phyloP scores from a whole-genome alignment of 2,888 invertebrate genomes.

The Scaeva pyrastri region DNA sequence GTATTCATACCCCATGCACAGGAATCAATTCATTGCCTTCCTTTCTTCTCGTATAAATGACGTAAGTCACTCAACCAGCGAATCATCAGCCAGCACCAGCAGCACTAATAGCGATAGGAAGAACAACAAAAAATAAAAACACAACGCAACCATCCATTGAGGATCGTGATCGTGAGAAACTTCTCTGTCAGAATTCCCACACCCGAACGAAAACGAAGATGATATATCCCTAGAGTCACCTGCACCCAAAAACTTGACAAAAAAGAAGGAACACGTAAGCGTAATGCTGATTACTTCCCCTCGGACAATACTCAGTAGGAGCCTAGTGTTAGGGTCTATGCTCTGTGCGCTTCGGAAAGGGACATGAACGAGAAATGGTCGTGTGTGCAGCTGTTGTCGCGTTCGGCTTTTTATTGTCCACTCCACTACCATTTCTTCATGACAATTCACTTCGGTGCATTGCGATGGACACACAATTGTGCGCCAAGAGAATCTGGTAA shows the following conservation, averaged over 20 bases:
- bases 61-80: constrained; percentile 48
- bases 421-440: constrained; percentile 31
- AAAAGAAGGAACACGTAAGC: constrained; percentile 68
- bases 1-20: constrained; percentile 27
- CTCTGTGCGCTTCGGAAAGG: constrained; percentile 63
- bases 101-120: constrained; percentile 48
- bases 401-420: constrained; percentile 69
- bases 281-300: constrained; percentile 72
- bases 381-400: constrained; percentile 64
- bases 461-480: constrained; percentile 48
- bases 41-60: constrained; percentile 52
- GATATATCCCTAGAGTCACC: constrained; percentile 73
- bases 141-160: constrained; percentile 77
- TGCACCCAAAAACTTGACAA: constrained; percentile 73
- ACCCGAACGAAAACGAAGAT: constrained; percentile 76
- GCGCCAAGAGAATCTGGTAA: constrained; percentile 53
- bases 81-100: constrained; percentile 43
- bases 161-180: constrained; percentile 84
- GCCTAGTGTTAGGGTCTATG: constrained; percentile 61
- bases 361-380: constrained; percentile 10
- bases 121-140: constrained; percentile 53
- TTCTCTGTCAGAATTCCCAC: constrained; percentile 84
- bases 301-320: constrained; percentile 53
- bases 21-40: constrained; percentile 50
- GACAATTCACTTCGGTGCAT: constrained; percentile 40